These are phyloP conservation scores for Bergia sp. DNA, from an alignment of 92 coral and sea anemone genomes.

Conservation along the genomic window DNA sequence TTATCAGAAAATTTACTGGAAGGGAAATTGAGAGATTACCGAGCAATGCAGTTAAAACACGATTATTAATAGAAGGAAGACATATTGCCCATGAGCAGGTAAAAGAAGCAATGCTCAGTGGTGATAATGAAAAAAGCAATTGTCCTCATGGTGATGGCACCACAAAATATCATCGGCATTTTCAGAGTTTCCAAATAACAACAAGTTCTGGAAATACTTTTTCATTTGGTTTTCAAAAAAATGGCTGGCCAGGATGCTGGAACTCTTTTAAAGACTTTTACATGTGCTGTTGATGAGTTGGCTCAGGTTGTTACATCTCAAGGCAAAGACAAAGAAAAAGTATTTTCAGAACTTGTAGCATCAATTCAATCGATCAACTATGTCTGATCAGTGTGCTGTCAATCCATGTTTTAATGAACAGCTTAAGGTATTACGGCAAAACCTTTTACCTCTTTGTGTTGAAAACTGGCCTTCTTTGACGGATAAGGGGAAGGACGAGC, in stretches of 20 bases:
- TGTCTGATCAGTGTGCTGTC: background rate
- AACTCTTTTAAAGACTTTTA: background rate
- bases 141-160: background rate
- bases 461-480: background rate
- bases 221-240: background rate
- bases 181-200: background rate
- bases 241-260: background rate
- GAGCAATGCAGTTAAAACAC: no score
- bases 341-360: background rate
- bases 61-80: background rate
- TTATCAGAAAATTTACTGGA: no score
- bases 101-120: background rate
- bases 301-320: background rate
- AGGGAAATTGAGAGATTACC: no score
- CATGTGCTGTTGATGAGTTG: background rate
- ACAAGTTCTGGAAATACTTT: background rate
- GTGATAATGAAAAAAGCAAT: background rate
- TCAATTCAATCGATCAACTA: background rate
- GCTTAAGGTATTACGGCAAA: background rate
- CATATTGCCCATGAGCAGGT: background rate
- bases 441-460: background rate
- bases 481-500: background rate
- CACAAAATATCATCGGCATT: background rate
- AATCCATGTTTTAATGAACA: background rate
- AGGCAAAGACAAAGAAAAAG: background rate